Base-by-base conservation (phyloP, 2,113 vertebrate species). In the Deroptyus accipitrinus region DNA sequence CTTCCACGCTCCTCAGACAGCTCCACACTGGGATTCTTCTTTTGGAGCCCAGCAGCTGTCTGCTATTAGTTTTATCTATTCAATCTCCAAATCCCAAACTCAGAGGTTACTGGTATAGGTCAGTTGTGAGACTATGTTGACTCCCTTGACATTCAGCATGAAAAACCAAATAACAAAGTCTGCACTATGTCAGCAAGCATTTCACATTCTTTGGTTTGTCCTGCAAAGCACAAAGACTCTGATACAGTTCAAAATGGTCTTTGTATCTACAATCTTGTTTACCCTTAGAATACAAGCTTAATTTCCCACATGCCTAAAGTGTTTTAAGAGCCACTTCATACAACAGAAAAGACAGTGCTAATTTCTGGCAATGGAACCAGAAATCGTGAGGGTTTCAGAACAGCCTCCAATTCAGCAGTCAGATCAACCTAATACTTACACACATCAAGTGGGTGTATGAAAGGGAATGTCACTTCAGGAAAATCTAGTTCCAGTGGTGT, bases 111-210 rank as follows among this genome's bases (percentile, higher is more conserved):
- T 91, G 41, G 39, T 78, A 75, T 87, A 95, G 95, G 92, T 96
- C 92, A 95, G 62, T 48, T 73, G 84, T 59, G 78, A 92, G 89
- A 93, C 91, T 61, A 16, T 95, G 96, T 87, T 96, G 95, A 97
- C 93, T 86, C 87, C 95, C 75, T 90, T 82, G 82, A 91, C 90
- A 97, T 96, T 96, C 23, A 35, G 94, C 90, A 93, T 90, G 92
- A 95, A 97, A 95, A 96, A 92, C 89, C 88, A 96, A 96, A 90
- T 49, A 97, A 95, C 94, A 95, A 93, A 94, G 90, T 94, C 95
- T 97, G 90, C 78, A 68, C 90, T 81, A 35, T 86, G 94, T 96
- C 93, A 92, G 94, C 80, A 86, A 76, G 92, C 87, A 61, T 94
- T 93, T 90, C 93, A 89, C 92, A 96, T 96, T 96, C 95, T 94